phyloP scores from a whole-genome alignment of 2,113 vertebrate species.

The Chelonoidis abingdonii region DNA sequence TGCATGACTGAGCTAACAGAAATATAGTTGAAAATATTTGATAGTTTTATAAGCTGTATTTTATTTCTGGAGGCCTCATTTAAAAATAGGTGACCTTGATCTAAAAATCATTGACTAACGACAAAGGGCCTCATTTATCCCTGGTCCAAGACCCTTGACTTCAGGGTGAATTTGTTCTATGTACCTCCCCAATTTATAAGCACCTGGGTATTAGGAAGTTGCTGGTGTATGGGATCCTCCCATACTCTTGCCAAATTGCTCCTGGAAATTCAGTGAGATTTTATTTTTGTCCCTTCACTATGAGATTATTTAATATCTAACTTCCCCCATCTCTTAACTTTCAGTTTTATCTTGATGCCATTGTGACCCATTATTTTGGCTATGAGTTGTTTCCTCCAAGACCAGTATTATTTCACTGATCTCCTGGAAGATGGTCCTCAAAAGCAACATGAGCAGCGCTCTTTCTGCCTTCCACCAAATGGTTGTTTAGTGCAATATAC shows the following conservation, averaged over 20 bases:
- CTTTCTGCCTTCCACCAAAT: not conserved
- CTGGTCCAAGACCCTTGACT: not conserved
- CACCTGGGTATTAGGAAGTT: not conserved
- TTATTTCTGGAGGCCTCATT: slow-evolving; percentile 10
- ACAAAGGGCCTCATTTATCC: not conserved
- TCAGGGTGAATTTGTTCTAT: slow-evolving; percentile 2
- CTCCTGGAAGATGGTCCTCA: rapidly evolving
- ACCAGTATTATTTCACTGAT: not conserved
- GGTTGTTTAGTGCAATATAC: rapidly evolving
- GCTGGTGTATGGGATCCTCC: not conserved
- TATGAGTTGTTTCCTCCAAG: not conserved
- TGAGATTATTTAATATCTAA: not conserved
- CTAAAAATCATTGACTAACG: slow-evolving; percentile 32
- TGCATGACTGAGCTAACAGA: slow-evolving; percentile 59
- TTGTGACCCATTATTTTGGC: not conserved
- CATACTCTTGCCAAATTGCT: not conserved
- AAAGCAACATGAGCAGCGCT: not conserved
- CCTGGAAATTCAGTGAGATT: not conserved
- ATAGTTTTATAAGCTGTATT: slow-evolving; percentile 41
- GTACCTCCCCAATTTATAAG: not conserved
- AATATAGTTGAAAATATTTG: slow-evolving; percentile 43
- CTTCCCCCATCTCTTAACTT: not conserved
- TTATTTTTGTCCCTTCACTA: rapidly evolving
- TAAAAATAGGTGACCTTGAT: slow-evolving; percentile 17
- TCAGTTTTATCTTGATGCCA: rapidly evolving